Base-by-base conservation (phyloP, 2,113 vertebrate genomes). In the Pheucticus melanocephalus region DNA sequence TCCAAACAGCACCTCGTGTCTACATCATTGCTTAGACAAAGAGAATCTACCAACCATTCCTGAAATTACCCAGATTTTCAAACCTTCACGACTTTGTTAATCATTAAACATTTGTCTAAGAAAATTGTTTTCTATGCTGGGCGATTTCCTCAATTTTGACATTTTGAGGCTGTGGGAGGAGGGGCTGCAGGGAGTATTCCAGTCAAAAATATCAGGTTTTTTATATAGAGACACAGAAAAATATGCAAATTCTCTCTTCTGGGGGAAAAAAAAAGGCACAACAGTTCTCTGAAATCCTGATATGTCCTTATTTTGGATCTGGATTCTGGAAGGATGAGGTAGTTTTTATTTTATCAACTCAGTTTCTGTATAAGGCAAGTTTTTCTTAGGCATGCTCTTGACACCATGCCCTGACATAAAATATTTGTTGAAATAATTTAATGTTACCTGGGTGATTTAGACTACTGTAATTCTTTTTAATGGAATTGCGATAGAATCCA, bases 381-480 rank as follows among this genome's bases (percentile, higher is more conserved):
- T 14, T 51, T 87, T 91, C 69, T 78, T 54, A 33, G 21, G 72
- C 39, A 66, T 60, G 12, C 5, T 78, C 16, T 77, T 80, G 35
- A 19, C 21, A 64, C 8, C 0, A 0, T 3, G 2, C 10, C 35
- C 37, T 40, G 19, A 72, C 5, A 40, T 69, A 53, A 85, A 80
- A 61, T 79, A 71, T 59, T 28, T 61, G 12, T 48, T 64, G 39
- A 81, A 89, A 86, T 83, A 72, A 37, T 50, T 48, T 33, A 37
- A 15, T 76, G 9, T 23, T 76, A 64, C 39, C 42, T 78, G 20
- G 5, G 8, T 81, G n/a, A 69, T 92, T 82, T 92, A 78, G 39
- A 64, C 27, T 82, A 54, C 47, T 79, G 33, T 53, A 53, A 77
- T 83, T 73, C 19, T 86, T 94, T 81, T 84, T 33, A 84, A 42